Evolutionary conservation across 2,113 vertebrate genomes (phyloP), one percentile per base, ranked within the genome.

Genomic region (Malurus alboscapulatus): DNA sequence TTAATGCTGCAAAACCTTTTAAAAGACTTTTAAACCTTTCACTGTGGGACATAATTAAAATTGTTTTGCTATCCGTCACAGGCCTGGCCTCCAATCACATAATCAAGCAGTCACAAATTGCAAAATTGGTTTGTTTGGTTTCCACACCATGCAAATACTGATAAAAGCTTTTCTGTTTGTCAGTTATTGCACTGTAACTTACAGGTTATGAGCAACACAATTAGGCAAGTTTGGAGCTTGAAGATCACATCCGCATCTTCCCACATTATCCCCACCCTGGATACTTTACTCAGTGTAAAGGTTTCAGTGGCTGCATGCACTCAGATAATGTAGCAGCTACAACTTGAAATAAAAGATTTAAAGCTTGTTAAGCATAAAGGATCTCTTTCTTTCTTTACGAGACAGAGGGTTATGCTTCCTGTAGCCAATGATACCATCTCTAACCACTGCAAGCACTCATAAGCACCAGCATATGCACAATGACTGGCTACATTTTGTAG

Each of bases 81-180:
- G 82, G 44, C 58, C 53, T 91, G 66, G 45, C 50, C 87, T 88
- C 62, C 58, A 94, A 93, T 82, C 54, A 68, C 42, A 15, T 59
- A 92, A 94, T 84, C 90, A 93, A 63, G 95, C 77, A 92, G 53
- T 88, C 76, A 82, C 50, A 89, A 81, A 92, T 76, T 75, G 94
- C 77, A 93, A 72, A 82, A 95, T 58, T 68, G 40, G 69, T 91
- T 92, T 82, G 66, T 66, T 93, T 84, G 29, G 81, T 72, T 92
- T 21, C 61, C 62, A 50, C 42, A 75, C 68, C 29, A 57, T 4
- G 2, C 29, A 82, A 68, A 94, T 78, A 78, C 13, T 53, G 44
- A 63, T 95, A 93, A 96, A 95, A 96, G 91, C 84, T 82, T 90
- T 81, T 92, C 84, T 34, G 7, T 74, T 78, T 91, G 80, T 91